phyloP scores from a whole-genome alignment of 2,888 invertebrate species.

The Trissolcus brochymenae region DNA sequence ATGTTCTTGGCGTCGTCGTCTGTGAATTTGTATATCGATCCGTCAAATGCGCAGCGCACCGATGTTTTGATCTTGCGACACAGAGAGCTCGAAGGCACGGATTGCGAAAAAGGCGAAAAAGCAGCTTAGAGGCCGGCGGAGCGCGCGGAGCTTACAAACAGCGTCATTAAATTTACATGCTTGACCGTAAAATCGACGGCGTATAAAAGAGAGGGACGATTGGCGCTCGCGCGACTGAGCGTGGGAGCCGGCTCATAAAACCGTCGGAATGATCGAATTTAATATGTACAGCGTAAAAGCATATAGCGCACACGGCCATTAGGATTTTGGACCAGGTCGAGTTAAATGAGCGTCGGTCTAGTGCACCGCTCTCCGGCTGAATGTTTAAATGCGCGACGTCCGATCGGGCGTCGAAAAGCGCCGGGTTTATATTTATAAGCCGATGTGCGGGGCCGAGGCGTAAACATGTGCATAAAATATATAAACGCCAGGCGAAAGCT shows the following conservation, averaged over 20 bases:
- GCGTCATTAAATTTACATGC: constrained; percentile 39
- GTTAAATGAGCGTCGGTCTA: constrained; percentile 10
- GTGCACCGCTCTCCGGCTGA: constrained; percentile 11
- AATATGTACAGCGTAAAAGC: constrained; percentile 39
- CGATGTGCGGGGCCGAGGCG: constrained; percentile 17
- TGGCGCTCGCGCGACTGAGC: constrained; percentile 3
- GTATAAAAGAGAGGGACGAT: neutral
- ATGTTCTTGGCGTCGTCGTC: no score
- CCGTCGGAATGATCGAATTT: constrained; percentile 39
- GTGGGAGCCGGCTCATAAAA: constrained; percentile 25
- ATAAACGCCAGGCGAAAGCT: constrained; percentile 25
- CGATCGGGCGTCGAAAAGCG: constrained; percentile 7
- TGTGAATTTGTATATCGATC: no score
- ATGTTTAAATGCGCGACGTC: constrained; percentile 15
- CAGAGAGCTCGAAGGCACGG: neutral
- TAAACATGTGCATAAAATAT: constrained; percentile 19
- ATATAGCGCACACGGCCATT: constrained; percentile 21
- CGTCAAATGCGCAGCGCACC: neutral
- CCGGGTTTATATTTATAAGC: constrained; percentile 23
- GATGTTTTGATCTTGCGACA: neutral
- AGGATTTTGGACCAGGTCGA: constrained; percentile 21
- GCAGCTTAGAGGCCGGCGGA: neutral
- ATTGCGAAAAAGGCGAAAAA: constrained; percentile 12
- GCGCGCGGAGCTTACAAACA: constrained; percentile 20
- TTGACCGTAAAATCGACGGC: constrained; percentile 32